A percentile compares a stretch with the other conserved stretches of the same genome.
Evolutionary conservation across 2,113 vertebrate genomes (phyloP).

Genomic region (Oxyruncus cristatus): DNA sequence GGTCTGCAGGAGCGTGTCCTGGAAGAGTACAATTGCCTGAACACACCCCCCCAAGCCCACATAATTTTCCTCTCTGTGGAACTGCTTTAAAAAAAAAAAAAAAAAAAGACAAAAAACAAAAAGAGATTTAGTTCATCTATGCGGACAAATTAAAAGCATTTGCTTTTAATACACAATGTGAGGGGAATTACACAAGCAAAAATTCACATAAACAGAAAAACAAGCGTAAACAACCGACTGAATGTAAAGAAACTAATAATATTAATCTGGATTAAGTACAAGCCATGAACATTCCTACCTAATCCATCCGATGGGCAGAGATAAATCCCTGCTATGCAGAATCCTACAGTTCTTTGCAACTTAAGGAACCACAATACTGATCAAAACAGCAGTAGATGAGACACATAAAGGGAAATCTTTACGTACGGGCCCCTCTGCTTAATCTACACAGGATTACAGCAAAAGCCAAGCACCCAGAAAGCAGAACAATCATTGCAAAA

Average conservation of each 20-base stretch:
- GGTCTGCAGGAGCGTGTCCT: background rate
- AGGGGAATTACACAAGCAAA: background rate
- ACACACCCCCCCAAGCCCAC: background rate
- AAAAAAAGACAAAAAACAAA: background rate
- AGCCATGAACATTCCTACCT: conserved; percentile 43
- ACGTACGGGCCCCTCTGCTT: background rate
- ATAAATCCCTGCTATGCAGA: background rate
- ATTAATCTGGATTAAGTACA: conserved; percentile 67
- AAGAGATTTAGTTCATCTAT: background rate
- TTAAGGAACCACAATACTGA: background rate
- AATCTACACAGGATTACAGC: background rate
- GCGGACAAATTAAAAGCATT: background rate
- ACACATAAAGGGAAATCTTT: background rate
- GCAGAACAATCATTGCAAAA: background rate
- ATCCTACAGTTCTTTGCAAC: background rate
- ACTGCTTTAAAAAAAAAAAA: background rate
- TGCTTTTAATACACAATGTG: background rate
- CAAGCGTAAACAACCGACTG: conserved; percentile 20
- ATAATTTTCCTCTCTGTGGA: background rate
- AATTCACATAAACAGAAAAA: conserved; percentile 7
- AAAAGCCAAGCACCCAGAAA: background rate
- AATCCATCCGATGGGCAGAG: conserved; percentile 31
- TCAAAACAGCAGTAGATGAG: background rate
- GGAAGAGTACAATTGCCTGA: rapidly evolving
- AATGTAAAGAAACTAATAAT: conserved; percentile 57